Base-by-base conservation (phyloP, 2,113 vertebrate species). In the Tichodroma muraria region DNA sequence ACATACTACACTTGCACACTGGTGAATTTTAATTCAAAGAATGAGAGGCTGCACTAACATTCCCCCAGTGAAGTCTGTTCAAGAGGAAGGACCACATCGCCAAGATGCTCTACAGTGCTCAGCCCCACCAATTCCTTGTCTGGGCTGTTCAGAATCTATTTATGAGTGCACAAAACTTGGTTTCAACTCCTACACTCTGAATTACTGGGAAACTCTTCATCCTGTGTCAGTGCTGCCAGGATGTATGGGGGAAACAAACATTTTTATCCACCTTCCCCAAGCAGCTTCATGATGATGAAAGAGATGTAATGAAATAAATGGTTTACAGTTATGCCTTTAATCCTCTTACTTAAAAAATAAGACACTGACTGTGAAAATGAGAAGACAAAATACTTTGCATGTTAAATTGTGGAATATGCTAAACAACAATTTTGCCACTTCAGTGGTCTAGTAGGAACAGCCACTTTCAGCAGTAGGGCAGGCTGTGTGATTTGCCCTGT, bases 281-380 rank as follows among this genome's bases (percentile, higher is more conserved):
- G 78, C 54, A 94, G 24, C 33, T 83, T 70, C 63, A 83, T 2
- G 2, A 78, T 47, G 72, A 94, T 96, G 68, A 94, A 93, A 95
- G 77, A 88, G 79, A 49, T 30, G 16, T 80, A 91, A 96, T 90
- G 31, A 91, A 95, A 94, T 64, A 88, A 82, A 94, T 82, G 63
- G 56, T 90, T 95, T 81, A 90, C 86, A 95, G 91, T 95, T 95
- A 93, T 28, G 66, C 68, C 54, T 88, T 94, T 97, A 89, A 82
- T 95, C 72, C 60, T 85, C 31, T 83, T 83, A 82, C 47, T 91
- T 68, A 30, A 89, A 94, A 91, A 89, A 53, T 42, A 90, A 81
- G n/a, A 45, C 22, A 28, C 44, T 70, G 82, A 60, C 52, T 78
- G 49, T 72, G 79, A 88, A 94, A 96, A 85, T 59, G 24, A 94